Base-by-base conservation (phyloP, 2,888 invertebrate genomes). In the Lymantria monacha region DNA sequence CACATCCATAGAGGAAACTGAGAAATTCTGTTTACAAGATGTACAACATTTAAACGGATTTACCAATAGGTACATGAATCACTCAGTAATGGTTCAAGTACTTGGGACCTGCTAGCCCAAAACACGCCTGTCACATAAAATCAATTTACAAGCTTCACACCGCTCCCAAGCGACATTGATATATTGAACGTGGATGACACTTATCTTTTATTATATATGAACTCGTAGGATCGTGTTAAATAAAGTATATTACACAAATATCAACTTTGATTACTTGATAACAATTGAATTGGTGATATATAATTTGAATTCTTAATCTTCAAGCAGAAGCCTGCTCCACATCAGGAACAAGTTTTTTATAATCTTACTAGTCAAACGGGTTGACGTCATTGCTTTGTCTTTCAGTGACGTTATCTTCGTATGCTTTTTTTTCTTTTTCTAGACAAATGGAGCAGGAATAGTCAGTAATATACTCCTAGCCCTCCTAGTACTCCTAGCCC, bases 111-210 rank as follows among this genome's bases (percentile, higher is more conserved):
- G 33, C 33, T 22, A 12, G 33, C 49, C 40, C 48, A 53, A 61
- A 59, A 54, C 56, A 53, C 33, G 33, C 33, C 33, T 33, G 33
- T 33, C 9, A 9, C 33, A 10, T 33, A 33, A 33, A 33, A 33
- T 33, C 33, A 33, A 33, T 33, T 33, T 33, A 33, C 33, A 33
- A 9, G 33, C 33, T 33, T 33, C 33, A 33, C 33, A 33, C 33
- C 9, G 10, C 33, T 2, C 33, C 33, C 33, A 10, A 10, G 9
- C 10, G 33, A 10, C 33, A 33, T 33, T 10, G 33, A 33, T 33
- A 33, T 33, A 33, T 33, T 33, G 33, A 33, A 33, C 74, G 7
- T 33, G 33, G 33, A 33, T 9, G 33, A 10, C 10, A 33, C 33
- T 33, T 10, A 10, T 33, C 33, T 33, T 33, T 33, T 33, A 33